Percentiles rank a stretch among this genome's conserved stretches.
Conservation (phyloP, 2,797 vertebrate genomes). For the Molossus alvarezi region DNA sequence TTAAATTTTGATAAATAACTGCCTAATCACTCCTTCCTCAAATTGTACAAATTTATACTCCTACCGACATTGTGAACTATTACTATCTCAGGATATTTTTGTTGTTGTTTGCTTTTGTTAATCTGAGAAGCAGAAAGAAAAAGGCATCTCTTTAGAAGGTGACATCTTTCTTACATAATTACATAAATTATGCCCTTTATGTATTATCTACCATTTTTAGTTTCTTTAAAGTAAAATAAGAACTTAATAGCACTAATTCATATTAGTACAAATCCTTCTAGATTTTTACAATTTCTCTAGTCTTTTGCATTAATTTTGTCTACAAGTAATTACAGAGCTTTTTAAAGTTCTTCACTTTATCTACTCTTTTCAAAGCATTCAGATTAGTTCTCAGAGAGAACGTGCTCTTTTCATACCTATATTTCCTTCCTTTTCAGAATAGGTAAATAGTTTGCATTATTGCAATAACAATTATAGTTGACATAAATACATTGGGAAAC, state of each 20-base stretch:
- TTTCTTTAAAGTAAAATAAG: constrained; percentile 28
- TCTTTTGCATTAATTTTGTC: constrained; percentile 27
- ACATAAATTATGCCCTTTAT: neutral
- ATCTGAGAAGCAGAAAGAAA: neutral
- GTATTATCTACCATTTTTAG: constrained; percentile 8
- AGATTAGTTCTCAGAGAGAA: constrained; percentile 4
- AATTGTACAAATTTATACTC: neutral
- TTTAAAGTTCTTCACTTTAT: constrained; percentile 12
- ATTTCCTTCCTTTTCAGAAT: constrained; percentile 24
- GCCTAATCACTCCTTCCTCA: neutral
- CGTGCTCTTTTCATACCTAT: neutral
- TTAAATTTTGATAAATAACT: constrained; percentile 54
- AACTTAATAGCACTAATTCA: constrained; percentile 12
- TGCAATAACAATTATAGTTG: neutral
- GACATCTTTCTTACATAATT: neutral
- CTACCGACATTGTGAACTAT: neutral
- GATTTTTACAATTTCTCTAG: neutral
- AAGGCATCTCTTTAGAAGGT: neutral
- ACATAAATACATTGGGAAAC: neutral
- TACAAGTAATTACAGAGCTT: constrained; percentile 24
- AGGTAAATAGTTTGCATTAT: constrained; percentile 32
- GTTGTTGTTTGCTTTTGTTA: constrained; percentile 22
- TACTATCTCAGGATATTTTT: neutral
- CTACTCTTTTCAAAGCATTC: constrained; percentile 21
- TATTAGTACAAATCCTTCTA: neutral